Percentiles rank a stretch among this genome's conserved stretches.
Conservation (phyloP, 2,888 invertebrate species). For the Hypsopygia costalis region DNA sequence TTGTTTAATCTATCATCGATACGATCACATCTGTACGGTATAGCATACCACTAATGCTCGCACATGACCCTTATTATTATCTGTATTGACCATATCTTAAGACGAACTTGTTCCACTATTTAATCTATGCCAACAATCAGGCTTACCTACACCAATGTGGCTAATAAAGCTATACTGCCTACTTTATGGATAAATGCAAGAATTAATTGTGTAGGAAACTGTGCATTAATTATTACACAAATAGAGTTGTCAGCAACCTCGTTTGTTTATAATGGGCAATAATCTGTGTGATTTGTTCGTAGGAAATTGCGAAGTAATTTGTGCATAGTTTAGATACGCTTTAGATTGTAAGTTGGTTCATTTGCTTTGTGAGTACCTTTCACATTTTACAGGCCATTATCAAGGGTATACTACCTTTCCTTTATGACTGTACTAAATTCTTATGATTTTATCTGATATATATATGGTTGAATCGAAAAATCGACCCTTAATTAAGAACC, state of each 20-base stretch:
- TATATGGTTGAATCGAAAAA: too few species aligned
- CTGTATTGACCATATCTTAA: too few species aligned
- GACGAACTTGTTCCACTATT: too few species aligned
- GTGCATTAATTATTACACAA: constrained; percentile 9
- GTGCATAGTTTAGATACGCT: not conserved
- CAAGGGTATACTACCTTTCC: too few species aligned
- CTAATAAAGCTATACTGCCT: constrained; percentile 14
- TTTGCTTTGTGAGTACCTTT: not conserved
- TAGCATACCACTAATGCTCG: too few species aligned
- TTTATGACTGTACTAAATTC: too few species aligned
- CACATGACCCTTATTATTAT: too few species aligned
- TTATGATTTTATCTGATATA: too few species aligned
- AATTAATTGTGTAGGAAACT: constrained; percentile 5
- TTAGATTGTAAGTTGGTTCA: not conserved
- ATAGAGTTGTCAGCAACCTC: constrained; percentile 5
- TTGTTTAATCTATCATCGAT: too few species aligned
- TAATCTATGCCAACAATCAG: constrained; percentile 15
- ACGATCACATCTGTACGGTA: too few species aligned
- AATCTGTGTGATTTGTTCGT: not conserved
- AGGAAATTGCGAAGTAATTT: not conserved
- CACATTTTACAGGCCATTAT: not conserved
- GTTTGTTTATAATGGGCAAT: constrained; percentile 8
- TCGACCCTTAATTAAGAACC: too few species aligned
- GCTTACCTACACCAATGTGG: constrained; percentile 7
- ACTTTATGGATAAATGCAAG: constrained; percentile 11